Conservation (phyloP, 1,140 invertebrate species). For the Drosophila guanche region DNA sequence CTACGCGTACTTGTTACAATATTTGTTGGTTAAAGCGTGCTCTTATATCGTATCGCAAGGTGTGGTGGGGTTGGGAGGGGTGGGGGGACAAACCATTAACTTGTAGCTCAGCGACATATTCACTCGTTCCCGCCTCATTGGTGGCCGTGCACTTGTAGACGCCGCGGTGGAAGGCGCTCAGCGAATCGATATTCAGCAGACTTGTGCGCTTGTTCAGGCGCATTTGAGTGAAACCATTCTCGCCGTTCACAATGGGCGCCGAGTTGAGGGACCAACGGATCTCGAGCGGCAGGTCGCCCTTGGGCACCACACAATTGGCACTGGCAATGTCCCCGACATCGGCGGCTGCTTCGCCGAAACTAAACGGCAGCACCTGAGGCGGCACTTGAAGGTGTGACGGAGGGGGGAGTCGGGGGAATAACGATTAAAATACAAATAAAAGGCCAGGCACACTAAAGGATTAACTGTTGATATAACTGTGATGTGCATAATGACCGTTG, state of each 20-base stretch:
- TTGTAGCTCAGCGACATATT: constrained; percentile 85
- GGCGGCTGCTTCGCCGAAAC: constrained; percentile 85
- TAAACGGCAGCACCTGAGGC: constrained; percentile 85
- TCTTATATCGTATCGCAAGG: constrained; percentile 20
- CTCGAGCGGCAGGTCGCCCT: constrained; percentile 85
- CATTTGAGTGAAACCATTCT: constrained; percentile 69
- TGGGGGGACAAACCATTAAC: constrained; percentile 85
- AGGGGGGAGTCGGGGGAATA: constrained; percentile 15
- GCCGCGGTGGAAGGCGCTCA: constrained; percentile 84
- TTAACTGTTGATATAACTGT: constrained; percentile 24
- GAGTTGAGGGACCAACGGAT: constrained; percentile 84
- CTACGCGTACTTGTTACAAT: too few species aligned
- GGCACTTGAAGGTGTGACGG: constrained; percentile 62
- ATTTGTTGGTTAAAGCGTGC: constrained; percentile 46
- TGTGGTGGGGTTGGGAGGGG: neutral
- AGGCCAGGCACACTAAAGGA: constrained; percentile 28
- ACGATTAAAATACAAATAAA: constrained; percentile 43
- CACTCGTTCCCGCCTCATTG: constrained; percentile 85
- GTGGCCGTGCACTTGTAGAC: constrained; percentile 85
- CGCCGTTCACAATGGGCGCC: constrained; percentile 65
- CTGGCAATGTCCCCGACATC: constrained; percentile 86
- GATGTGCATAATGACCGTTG: constrained; percentile 62
- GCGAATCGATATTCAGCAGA: constrained; percentile 78
- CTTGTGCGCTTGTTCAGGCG: constrained; percentile 72
- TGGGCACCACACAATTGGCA: constrained; percentile 84